phyloP scores from a whole-genome alignment of 2,113 vertebrate genomes.

The Ramphastos sulfuratus region DNA sequence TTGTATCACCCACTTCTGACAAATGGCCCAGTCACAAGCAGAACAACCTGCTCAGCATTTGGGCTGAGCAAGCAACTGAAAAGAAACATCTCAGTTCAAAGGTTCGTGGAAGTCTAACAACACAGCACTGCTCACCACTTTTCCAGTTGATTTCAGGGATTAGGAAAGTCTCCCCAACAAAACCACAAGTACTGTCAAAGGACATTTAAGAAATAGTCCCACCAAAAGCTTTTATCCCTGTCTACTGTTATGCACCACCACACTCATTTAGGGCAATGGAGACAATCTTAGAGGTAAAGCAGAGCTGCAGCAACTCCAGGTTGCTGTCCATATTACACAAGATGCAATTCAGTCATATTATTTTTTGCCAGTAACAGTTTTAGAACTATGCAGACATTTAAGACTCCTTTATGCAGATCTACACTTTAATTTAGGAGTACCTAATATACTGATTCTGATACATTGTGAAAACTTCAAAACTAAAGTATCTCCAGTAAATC shows the following conservation, averaged over 20 bases:
- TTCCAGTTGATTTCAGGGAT: not conserved
- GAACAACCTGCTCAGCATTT: not conserved
- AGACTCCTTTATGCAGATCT: not conserved
- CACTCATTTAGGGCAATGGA: not conserved
- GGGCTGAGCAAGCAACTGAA: not conserved
- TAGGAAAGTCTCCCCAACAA: not conserved
- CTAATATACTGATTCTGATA: not conserved
- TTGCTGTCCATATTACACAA: not conserved
- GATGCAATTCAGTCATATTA: not conserved
- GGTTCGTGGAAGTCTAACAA: not conserved
- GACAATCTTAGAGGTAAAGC: not conserved
- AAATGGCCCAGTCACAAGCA: not conserved
- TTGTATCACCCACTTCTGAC: not conserved
- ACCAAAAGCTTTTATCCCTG: not conserved
- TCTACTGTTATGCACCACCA: not conserved
- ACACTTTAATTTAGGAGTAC: not conserved
- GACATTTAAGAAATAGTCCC: slow-evolving; percentile 14
- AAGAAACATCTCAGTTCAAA: not conserved
- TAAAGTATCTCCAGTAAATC: not conserved
- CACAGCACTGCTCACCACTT: not conserved
- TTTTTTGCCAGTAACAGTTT: not conserved
- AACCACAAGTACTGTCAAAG: slow-evolving; percentile 4
- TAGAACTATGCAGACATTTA: not conserved
- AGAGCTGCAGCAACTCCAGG: not conserved
- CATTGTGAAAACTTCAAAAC: not conserved